Conservation (phyloP, 2,888 invertebrate species). For the Priocnemis perturbator region DNA sequence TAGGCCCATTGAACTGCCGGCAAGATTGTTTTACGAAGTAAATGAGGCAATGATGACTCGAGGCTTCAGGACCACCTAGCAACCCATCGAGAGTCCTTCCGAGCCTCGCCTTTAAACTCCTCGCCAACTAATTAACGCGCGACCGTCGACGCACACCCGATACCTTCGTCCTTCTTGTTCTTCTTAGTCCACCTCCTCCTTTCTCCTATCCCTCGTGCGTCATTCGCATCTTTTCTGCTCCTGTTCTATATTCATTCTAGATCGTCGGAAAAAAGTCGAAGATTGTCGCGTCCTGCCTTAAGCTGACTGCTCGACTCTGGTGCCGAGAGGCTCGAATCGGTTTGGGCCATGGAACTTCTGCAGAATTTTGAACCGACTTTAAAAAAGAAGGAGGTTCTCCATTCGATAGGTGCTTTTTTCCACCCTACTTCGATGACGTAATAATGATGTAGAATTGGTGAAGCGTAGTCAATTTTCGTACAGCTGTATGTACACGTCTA, state of each 20-base stretch:
- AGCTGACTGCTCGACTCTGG: too few relatives aligned
- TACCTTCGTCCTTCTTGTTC: conserved; percentile 1
- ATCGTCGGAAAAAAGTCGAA: too few relatives aligned
- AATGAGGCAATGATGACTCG: conserved; percentile 74
- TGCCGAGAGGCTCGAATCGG: too few relatives aligned
- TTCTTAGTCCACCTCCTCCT: neutral
- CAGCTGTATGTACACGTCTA: neutral
- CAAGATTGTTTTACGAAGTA: conserved; percentile 72
- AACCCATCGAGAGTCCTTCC: conserved; percentile 52
- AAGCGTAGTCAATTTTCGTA: neutral
- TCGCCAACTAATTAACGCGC: conserved; percentile 66
- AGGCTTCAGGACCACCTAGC: conserved; percentile 69
- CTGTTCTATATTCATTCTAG: neutral
- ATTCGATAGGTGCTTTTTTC: too few relatives aligned
- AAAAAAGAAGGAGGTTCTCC: too few relatives aligned
- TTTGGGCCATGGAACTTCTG: too few relatives aligned
- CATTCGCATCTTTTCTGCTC: neutral
- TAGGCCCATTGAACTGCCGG: conserved; percentile 66
- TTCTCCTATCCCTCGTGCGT: neutral
- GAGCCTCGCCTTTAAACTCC: conserved; percentile 51
- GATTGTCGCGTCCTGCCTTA: too few relatives aligned
- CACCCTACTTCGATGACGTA: too few relatives aligned
- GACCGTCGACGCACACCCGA: conserved; percentile 31
- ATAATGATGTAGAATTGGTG: too few relatives aligned
- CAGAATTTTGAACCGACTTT: too few relatives aligned